Conservation (phyloP, 2,888 invertebrate species). For the Diploptera punctata region DNA sequence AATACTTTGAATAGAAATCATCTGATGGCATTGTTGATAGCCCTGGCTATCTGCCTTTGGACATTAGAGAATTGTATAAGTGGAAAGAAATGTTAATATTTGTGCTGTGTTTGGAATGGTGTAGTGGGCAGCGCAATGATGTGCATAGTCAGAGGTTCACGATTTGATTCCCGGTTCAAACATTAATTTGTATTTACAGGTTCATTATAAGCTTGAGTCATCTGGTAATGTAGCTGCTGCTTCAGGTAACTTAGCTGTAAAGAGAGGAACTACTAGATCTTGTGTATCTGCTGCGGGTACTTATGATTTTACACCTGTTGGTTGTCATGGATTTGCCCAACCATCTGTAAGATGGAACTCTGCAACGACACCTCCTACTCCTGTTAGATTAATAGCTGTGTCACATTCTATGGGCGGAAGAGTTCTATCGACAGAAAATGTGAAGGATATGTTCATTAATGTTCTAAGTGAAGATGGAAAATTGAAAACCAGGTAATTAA, state of each 20-base stretch:
- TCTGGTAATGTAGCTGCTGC: constrained; percentile 30
- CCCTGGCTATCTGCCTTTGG: no score
- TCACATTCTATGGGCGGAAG: constrained; percentile 62
- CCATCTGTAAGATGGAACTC: constrained; percentile 60
- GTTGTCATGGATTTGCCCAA: constrained; percentile 80
- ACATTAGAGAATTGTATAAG: no score
- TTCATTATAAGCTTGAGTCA: constrained; percentile 41
- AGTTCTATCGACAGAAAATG: constrained; percentile 59
- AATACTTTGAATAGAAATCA: no score
- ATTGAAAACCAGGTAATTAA: constrained; percentile 30
- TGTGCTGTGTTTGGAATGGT: no score
- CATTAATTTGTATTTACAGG: constrained; percentile 36
- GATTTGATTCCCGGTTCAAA: no score
- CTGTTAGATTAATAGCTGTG: constrained; percentile 57
- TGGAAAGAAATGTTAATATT: no score
- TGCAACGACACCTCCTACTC: constrained; percentile 51
- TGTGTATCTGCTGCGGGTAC: constrained; percentile 75
- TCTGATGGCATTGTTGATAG: no score
- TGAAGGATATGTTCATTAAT: constrained; percentile 57
- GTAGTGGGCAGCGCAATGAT: no score
- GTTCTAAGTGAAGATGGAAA: constrained; percentile 47
- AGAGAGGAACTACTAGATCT: constrained; percentile 37
- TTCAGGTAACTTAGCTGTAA: constrained; percentile 19
- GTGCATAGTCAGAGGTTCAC: no score
- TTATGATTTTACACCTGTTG: constrained; percentile 74